These are phyloP conservation scores for Plutella xylostella DNA, from an alignment of 2,888 invertebrate species.

Conservation along the genomic window DNA sequence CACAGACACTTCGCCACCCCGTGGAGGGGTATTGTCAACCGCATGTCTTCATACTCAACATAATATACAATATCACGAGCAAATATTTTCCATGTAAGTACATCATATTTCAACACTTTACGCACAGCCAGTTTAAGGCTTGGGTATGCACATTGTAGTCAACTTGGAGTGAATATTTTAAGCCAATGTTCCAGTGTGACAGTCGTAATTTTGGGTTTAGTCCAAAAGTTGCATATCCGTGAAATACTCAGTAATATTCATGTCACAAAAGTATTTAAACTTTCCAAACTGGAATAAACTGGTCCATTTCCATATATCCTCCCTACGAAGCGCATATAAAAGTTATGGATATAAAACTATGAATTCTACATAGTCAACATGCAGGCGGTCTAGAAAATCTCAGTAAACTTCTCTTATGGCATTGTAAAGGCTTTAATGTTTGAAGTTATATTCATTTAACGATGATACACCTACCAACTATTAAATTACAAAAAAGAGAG, in stretches of 20 bases:
- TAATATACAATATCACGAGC: too few species aligned
- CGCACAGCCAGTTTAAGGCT: constrained; percentile 25
- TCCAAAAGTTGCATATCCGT: constrained; percentile 19
- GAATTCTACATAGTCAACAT: too few species aligned
- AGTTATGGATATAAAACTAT: not conserved
- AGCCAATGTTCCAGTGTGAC: constrained; percentile 36
- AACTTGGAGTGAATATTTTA: constrained; percentile 40
- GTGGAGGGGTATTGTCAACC: too few species aligned
- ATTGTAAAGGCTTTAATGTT: too few species aligned
- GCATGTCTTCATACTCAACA: too few species aligned
- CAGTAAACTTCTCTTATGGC: too few species aligned
- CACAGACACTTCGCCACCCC: too few species aligned
- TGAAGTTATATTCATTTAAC: too few species aligned
- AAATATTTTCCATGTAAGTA: not conserved
- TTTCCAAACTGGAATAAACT: constrained; percentile 3
- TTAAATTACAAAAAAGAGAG: too few species aligned
- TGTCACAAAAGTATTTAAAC: constrained; percentile 9
- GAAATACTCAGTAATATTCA: constrained; percentile 10
- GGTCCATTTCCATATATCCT: not conserved
- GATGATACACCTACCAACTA: too few species aligned
- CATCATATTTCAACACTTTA: constrained; percentile 4
- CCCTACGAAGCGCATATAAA: not conserved
- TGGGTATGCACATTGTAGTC: constrained; percentile 38
- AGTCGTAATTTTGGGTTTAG: constrained; percentile 40
- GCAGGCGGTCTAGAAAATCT: too few species aligned